These are phyloP conservation scores for Eupithecia abbreviata DNA, from an alignment of 2,888 invertebrate genomes.

Conservation along the genomic window DNA sequence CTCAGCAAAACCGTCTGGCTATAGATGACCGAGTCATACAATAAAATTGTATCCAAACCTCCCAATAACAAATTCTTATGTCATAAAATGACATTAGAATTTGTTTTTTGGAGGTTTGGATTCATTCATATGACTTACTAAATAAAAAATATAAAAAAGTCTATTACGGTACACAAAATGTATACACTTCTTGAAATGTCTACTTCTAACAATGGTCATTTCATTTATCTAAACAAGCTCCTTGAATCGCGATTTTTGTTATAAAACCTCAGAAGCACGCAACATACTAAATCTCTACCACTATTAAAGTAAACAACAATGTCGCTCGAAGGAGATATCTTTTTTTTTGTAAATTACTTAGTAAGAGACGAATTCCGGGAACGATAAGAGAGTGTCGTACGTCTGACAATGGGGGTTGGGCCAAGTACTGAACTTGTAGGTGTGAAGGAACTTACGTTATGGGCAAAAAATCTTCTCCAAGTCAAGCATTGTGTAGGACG, in stretches of 20 bases:
- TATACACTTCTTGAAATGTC: not conserved
- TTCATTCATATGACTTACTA: not conserved
- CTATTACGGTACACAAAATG: not conserved
- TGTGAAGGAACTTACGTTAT: not conserved
- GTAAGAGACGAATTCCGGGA: slow-evolving; percentile 77
- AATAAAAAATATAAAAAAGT: not conserved
- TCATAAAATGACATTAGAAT: not conserved
- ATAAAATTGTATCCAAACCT: too few species aligned
- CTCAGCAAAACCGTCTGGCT: not conserved
- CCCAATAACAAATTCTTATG: too few species aligned
- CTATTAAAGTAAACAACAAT: slow-evolving; percentile 77
- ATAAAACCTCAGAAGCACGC: slow-evolving; percentile 40
- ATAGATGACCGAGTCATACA: not conserved
- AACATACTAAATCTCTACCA: slow-evolving; percentile 69
- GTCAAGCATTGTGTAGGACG: too few species aligned
- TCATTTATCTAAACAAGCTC: not conserved
- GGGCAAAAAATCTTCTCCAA: too few species aligned
- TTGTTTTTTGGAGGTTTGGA: not conserved
- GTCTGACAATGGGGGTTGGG: slow-evolving; percentile 57
- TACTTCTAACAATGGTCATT: not conserved
- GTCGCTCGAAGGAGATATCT: slow-evolving; percentile 68
- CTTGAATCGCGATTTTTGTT: slow-evolving; percentile 15
- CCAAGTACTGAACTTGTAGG: slow-evolving; percentile 44
- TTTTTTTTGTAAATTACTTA: slow-evolving; percentile 75
- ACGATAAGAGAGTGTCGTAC: slow-evolving; percentile 74